Evolutionary conservation across 2,888 invertebrate genomes (phyloP), one percentile per base, ranked within the genome.

Genomic region (Drosophila paramelanica): DNA sequence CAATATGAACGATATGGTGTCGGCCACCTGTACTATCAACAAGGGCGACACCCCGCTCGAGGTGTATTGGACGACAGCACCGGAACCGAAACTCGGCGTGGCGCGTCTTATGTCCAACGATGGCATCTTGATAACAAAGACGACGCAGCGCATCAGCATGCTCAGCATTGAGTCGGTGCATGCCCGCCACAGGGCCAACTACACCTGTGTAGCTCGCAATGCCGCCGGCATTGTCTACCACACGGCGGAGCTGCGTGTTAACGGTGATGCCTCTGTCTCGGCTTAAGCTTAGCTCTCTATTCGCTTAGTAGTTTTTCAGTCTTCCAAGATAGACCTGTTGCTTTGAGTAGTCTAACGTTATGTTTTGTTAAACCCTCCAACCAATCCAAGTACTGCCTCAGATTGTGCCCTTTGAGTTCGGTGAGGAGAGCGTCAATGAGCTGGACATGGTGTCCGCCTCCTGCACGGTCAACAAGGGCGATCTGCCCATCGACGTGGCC

Each of bases 41-140:
- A 96, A 96, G 91, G 96, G 97, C 67, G 97, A 97, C 92, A 94
- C 95, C 83, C 97, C 97, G 1, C 93, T 97, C 73, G 94, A 95
- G 78, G 94, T 96, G 69, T 94, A 94, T 69, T 96, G 96, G 96
- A 92, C 91, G 0, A 92, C 92, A 14, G 89, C 92, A 3, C 92
- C 92, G 58, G 90, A 91, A 36, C 94, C 94, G 33, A 93, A 94
- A 80, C 94, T 94, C 73, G 94, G 94, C 79, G 84, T 77, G 13
- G 91, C 90, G 8, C 93, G 95, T 75, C 90, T 93, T 50, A 93
- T 93, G 84, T 93, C 93, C 84, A 94, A 94, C 73, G 91, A 94
- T 89, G 94, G 94, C 81, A 94, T 95, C 64, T 92, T 94, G 55
- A 92, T 95, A 47, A 94, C 94, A 45, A 94, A 93, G 88, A 94